phyloP scores from a whole-genome alignment of 2,113 vertebrate species.

The Pedionomus torquatus region DNA sequence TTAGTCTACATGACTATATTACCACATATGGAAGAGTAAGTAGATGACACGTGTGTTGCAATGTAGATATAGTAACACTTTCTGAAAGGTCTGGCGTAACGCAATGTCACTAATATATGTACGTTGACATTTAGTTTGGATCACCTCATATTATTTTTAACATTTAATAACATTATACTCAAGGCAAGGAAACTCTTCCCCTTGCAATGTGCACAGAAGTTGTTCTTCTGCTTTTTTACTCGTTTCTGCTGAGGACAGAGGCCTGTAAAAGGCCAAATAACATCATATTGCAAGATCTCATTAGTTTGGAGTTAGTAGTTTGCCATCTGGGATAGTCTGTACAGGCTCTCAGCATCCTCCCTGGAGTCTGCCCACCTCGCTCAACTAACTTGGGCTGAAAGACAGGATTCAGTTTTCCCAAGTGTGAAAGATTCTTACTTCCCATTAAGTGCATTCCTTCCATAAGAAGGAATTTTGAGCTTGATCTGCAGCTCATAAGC shows the following conservation, averaged over 20 bases:
- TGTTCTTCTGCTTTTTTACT: not conserved
- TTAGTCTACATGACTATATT: not conserved
- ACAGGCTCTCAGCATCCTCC: not conserved
- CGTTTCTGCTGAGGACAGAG: not conserved
- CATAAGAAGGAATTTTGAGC: not conserved
- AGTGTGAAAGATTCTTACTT: not conserved
- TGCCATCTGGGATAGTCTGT: not conserved
- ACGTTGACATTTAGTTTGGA: not conserved
- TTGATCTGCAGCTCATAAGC: not conserved
- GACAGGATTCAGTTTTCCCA: not conserved
- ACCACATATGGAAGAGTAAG: not conserved
- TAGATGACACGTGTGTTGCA: not conserved
- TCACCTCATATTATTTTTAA: not conserved
- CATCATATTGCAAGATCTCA: not conserved
- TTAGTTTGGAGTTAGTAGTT: not conserved
- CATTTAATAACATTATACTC: not conserved
- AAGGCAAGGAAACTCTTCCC: not conserved
- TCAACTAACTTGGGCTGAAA: not conserved
- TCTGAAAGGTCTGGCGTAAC: not conserved
- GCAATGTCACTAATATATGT: not conserved
- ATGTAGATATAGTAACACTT: not conserved
- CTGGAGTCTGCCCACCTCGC: not conserved
- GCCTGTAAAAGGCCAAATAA: not conserved
- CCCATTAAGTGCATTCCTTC: not conserved
- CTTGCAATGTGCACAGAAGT: not conserved